These are phyloP conservation scores for Drosophila tanythrix DNA, from an alignment of 2,888 invertebrate genomes.

Conservation along the genomic window DNA sequence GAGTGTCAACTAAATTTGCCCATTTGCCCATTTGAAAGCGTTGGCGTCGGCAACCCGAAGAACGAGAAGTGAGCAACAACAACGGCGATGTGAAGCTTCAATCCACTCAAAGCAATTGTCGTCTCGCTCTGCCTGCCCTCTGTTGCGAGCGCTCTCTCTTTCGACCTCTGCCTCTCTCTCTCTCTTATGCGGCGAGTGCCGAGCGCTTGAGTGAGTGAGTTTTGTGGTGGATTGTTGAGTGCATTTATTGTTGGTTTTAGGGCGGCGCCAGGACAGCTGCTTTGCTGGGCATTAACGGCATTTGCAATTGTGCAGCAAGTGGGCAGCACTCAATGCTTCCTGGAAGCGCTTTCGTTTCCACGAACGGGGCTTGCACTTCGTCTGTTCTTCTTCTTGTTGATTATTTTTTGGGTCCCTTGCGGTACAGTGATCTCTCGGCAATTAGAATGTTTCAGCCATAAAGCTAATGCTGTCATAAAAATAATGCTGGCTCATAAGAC, in stretches of 20 bases:
- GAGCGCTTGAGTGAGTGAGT: slow-evolving; percentile 38
- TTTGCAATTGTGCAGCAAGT: slow-evolving; percentile 65
- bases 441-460: neutral
- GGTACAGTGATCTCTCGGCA: slow-evolving; percentile 3
- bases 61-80: slow-evolving; percentile 13
- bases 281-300: slow-evolving; percentile 50
- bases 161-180: slow-evolving; percentile 14
- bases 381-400: neutral
- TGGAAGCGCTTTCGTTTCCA: slow-evolving; percentile 69
- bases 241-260: slow-evolving; percentile 50
- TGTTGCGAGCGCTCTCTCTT: slow-evolving; percentile 26
- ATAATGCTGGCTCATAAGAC: neutral
- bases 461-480: neutral
- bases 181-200: neutral
- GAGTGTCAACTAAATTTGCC: slow-evolving; percentile 73
- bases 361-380: slow-evolving; percentile 54
- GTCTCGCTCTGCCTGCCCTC: slow-evolving; percentile 53
- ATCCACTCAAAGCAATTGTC: slow-evolving; percentile 49
- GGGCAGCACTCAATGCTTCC: slow-evolving; percentile 70
- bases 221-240: slow-evolving; percentile 45
- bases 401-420: slow-evolving; percentile 9
- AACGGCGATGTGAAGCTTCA: slow-evolving; percentile 34
- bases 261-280: slow-evolving; percentile 65
- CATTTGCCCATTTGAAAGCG: slow-evolving; percentile 52
- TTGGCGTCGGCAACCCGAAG: slow-evolving; percentile 41